phyloP scores from a whole-genome alignment of 2,113 vertebrate species.

The Leiothrix lutea region DNA sequence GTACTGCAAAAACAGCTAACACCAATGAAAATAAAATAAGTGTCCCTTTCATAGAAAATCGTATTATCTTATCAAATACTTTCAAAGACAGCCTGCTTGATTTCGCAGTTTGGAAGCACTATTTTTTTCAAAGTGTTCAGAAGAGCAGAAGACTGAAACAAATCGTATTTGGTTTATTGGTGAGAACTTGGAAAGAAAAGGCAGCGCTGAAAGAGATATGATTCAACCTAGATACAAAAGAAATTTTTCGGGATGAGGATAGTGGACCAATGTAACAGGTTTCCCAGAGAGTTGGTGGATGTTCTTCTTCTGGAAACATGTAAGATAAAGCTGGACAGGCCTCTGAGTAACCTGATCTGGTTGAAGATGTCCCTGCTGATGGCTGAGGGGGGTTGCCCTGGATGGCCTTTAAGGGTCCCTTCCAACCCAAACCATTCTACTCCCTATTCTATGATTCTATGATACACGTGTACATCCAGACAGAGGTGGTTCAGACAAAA shows the following conservation, averaged over 20 bases:
- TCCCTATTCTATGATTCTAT: neutral
- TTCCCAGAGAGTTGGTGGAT: neutral
- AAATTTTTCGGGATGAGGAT: accelerated
- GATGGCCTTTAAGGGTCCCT: neutral
- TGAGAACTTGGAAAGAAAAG: neutral
- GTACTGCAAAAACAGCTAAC: neutral
- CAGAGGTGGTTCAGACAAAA: neutral
- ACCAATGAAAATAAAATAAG: neutral
- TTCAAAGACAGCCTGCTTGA: neutral
- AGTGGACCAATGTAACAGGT: neutral
- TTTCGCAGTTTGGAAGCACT: neutral
- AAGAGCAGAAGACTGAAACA: neutral
- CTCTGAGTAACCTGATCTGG: neutral
- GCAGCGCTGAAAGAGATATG: accelerated
- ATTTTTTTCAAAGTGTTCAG: neutral
- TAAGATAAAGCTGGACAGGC: accelerated
- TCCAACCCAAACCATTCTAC: neutral
- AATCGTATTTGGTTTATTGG: neutral
- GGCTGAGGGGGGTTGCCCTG: neutral
- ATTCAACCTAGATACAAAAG: neutral
- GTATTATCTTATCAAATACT: neutral
- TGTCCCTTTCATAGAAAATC: neutral
- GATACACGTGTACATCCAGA: neutral
- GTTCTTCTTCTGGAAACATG: neutral
- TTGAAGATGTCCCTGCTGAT: neutral